Conservation (phyloP, 1,140 invertebrate species). For the Latrodectus geometricus region DNA sequence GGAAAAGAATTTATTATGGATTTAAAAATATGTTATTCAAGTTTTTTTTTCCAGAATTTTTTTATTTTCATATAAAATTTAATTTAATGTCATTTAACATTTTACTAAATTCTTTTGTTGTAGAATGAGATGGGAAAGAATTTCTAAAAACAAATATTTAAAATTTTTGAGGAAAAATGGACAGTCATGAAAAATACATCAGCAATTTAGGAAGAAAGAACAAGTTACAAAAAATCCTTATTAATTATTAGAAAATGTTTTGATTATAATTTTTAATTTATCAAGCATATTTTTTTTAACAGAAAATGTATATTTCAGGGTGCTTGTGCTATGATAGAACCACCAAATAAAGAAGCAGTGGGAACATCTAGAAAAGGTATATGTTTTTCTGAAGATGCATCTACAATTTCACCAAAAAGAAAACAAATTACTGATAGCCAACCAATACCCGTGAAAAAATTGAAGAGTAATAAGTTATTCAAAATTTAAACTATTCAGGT, state of each 20-base stretch:
- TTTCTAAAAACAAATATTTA: background rate
- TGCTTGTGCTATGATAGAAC: background rate
- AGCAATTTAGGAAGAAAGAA: background rate
- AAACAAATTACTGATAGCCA: constrained; percentile 8
- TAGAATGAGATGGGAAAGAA: background rate
- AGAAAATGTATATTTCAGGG: background rate
- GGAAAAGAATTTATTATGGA: too few relatives aligned
- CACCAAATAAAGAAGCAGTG: background rate
- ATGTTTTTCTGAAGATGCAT: background rate
- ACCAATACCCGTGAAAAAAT: constrained; percentile 2
- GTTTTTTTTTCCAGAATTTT: too few relatives aligned
- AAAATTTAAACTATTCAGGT: constrained; percentile 4
- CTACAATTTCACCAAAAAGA: background rate
- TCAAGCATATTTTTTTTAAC: background rate
- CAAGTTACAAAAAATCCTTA: background rate
- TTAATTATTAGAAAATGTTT: background rate
- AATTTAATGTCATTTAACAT: too few relatives aligned
- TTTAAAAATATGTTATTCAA: too few relatives aligned
- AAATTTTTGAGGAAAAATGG: background rate
- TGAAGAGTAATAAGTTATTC: constrained; percentile 42
- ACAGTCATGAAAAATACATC: background rate
- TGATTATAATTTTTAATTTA: background rate
- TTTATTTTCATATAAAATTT: too few relatives aligned
- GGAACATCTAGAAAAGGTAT: background rate
- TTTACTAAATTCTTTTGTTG: too few relatives aligned